phyloP scores from a whole-genome alignment of 2,888 invertebrate species.

The Drosophila atripex region DNA sequence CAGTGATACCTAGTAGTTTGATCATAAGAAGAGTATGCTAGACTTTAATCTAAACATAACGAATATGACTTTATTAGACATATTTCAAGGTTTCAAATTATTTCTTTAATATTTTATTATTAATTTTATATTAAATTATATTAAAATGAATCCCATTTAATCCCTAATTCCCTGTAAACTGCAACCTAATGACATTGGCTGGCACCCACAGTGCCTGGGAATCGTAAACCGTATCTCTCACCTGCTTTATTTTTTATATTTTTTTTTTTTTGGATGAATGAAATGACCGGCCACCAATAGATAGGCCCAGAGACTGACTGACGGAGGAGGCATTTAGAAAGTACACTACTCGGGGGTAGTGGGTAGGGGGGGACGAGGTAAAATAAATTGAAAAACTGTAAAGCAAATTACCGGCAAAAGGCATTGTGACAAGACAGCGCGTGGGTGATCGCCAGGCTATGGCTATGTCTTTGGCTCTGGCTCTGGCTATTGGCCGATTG shows the following conservation, averaged over 20 bases:
- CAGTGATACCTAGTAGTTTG: not conserved
- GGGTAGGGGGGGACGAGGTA: slow-evolving; percentile 39
- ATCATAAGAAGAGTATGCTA: not conserved
- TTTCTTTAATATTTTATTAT: not conserved
- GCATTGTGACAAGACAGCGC: slow-evolving; percentile 77
- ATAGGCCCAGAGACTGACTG: slow-evolving; percentile 56
- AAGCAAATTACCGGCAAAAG: slow-evolving; percentile 78
- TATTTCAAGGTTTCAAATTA: no score
- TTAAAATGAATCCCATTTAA: not conserved
- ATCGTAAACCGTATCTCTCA: slow-evolving; percentile 37
- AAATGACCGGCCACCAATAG: slow-evolving; percentile 71
- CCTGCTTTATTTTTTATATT: slow-evolving; percentile 16
- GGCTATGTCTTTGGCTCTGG: no score
- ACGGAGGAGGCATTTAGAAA: slow-evolving; percentile 71
- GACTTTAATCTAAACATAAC: no score
- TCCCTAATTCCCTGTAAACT: not conserved
- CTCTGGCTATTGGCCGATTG: slow-evolving; percentile 18
- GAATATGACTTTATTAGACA: no score
- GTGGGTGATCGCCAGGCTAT: slow-evolving; percentile 53
- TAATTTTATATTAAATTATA: not conserved
- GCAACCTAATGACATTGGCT: not conserved
- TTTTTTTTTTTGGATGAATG: slow-evolving; percentile 53
- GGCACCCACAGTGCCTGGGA: slow-evolving; percentile 36
- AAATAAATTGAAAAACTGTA: slow-evolving; percentile 78
- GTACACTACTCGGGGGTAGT: slow-evolving; percentile 40